A percentile compares a stretch with the other conserved stretches of the same genome.
phyloP scores from a whole-genome alignment of 2,888 invertebrate genomes.

The Polymixis lichenea region DNA sequence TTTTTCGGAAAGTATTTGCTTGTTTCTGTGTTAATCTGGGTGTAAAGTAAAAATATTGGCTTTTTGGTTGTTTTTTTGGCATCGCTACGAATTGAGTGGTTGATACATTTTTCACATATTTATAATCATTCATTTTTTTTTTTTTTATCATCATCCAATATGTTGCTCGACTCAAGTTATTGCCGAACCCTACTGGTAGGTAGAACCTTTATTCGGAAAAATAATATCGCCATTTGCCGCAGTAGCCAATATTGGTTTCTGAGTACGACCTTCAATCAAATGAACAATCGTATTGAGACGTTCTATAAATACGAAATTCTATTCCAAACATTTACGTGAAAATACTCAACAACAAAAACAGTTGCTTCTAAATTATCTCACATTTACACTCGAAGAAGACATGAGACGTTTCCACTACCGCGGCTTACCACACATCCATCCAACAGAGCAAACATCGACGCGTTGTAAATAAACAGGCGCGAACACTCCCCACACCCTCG shows the following conservation, averaged over 20 bases:
- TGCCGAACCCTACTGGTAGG: rapidly evolving
- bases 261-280: conserved; percentile 20
- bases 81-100: neutral
- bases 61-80: conserved; percentile 33
- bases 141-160: neutral
- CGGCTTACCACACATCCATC: conserved; percentile 52
- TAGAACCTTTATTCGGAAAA: rapidly evolving
- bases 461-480: conserved; percentile 54
- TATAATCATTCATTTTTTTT: too few relatives aligned
- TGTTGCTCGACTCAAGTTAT: neutral
- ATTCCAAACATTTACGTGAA: conserved; percentile 20
- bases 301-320: conserved; percentile 18
- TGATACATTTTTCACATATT: neutral
- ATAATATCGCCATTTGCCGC: too few relatives aligned
- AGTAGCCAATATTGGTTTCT: neutral
- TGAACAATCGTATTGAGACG: conserved; percentile 27
- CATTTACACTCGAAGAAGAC: conserved; percentile 45
- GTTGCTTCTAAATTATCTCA: conserved; percentile 46
- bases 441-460: conserved; percentile 47
- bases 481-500: conserved; percentile 32
- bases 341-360: conserved; percentile 42
- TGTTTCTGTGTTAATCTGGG: conserved; percentile 53
- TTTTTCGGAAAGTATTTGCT: conserved; percentile 51
- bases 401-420: conserved; percentile 39
- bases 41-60: conserved; percentile 53